Evolutionary conservation across 2,797 vertebrate genomes (phyloP).

Genomic region (Anniella stebbinsi): DNA sequence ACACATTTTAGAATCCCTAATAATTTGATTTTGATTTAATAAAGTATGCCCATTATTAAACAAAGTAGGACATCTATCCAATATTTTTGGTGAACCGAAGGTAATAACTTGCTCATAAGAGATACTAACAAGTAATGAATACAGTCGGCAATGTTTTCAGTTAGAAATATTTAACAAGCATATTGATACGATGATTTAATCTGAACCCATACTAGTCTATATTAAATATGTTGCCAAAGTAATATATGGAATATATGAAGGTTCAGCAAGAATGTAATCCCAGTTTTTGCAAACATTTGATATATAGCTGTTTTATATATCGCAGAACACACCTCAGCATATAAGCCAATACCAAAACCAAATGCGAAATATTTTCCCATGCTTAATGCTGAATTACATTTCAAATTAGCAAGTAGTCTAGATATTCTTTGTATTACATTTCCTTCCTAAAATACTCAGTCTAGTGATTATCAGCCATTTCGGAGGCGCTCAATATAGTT

Average conservation of each 20-base stretch:
- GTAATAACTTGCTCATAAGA: not conserved
- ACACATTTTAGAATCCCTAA: too few relatives aligned
- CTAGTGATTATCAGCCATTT: not conserved
- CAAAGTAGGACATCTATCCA: not conserved
- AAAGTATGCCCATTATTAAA: not conserved
- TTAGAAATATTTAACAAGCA: not conserved
- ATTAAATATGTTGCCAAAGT: not conserved
- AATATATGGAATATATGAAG: not conserved
- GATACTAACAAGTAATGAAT: not conserved
- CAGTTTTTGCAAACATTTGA: not conserved
- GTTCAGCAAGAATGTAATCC: not conserved
- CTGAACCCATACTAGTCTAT: not conserved
- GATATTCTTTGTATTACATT: not conserved
- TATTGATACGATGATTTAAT: too few relatives aligned
- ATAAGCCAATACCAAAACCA: not conserved
- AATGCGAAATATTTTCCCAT: not conserved
- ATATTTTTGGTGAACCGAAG: not conserved
- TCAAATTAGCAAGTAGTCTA: not conserved
- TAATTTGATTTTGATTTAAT: not conserved
- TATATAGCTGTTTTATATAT: not conserved
- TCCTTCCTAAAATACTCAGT: conserved; percentile 2
- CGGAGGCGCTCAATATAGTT: not conserved
- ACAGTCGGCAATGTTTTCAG: not conserved
- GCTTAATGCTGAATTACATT: conserved; percentile 7
- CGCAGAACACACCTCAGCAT: conserved; percentile 8